phyloP scores from a whole-genome alignment of 2,113 vertebrate species.

The Crotalus horridus region DNA sequence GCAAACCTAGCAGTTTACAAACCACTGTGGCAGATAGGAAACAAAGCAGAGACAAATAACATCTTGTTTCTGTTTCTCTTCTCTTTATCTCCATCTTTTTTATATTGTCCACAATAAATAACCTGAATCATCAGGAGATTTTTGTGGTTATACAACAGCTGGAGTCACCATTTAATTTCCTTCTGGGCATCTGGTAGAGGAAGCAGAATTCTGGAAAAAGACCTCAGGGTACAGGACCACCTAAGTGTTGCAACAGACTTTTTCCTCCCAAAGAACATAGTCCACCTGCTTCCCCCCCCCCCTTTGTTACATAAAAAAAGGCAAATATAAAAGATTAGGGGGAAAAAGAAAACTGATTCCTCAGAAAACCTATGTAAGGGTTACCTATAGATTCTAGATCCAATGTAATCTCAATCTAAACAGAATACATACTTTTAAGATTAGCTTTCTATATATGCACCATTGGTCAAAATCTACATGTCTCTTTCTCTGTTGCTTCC shows the following conservation, averaged over 20 bases:
- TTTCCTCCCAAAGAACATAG: not conserved
- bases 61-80: conserved; percentile 43
- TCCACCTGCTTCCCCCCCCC: not conserved
- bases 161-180: conserved; percentile 57
- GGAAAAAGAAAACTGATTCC: rapidly evolving
- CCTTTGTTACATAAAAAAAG: conserved; percentile 5
- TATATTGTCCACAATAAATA: conserved; percentile 61
- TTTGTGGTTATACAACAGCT: conserved; percentile 57
- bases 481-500: not conserved
- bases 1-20: conserved; percentile 53
- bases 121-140: conserved; percentile 60
- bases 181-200: conserved; percentile 58
- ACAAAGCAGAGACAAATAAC: conserved; percentile 35
- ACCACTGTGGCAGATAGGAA: conserved; percentile 48
- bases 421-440: not conserved
- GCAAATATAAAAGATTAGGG: conserved; percentile 18
- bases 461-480: not conserved
- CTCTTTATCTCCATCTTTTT: conserved; percentile 53
- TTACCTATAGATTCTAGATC: not conserved
- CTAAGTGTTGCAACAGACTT: conserved; percentile 31
- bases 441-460: not conserved
- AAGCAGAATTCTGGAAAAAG: conserved; percentile 48
- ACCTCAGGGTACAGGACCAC: conserved; percentile 56
- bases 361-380: not conserved
- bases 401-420: not conserved